Percentiles rank a stretch among this genome's conserved stretches.
phyloP scores from a whole-genome alignment of 1,140 invertebrate species.

The Drosophila pseudoobscura region DNA sequence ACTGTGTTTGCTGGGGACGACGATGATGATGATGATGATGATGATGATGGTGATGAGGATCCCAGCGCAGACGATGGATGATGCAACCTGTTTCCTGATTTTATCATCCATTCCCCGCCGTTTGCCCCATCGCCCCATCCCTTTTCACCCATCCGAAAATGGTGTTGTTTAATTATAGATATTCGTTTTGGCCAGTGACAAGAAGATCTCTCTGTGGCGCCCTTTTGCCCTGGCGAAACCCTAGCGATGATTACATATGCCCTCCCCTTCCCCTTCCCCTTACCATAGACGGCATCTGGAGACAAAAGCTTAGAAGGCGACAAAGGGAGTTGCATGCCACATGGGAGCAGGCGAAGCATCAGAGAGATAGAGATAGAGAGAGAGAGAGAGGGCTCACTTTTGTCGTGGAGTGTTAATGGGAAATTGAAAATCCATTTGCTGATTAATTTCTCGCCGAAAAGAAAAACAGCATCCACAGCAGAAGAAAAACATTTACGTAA shows the following conservation, averaged over 20 bases:
- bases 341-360: neutral
- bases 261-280: neutral
- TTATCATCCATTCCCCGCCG: conserved; percentile 18
- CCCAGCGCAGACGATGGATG: conserved; percentile 22
- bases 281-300: conserved; percentile 19
- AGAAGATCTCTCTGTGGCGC: conserved; percentile 45
- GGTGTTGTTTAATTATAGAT: conserved; percentile 70
- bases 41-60: conserved; percentile 17
- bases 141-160: conserved; percentile 19
- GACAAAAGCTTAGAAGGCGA: conserved; percentile 32
- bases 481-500: conserved; percentile 74
- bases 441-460: conserved; percentile 70
- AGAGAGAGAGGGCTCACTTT: conserved; percentile 19
- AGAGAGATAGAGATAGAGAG: neutral
- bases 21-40: conserved; percentile 13
- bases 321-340: neutral
- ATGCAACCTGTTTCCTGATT: conserved; percentile 71
- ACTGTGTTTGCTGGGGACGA: neutral
- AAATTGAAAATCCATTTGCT: conserved; percentile 82
- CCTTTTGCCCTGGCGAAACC: conserved; percentile 6
- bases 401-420: conserved; percentile 66
- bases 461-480: conserved; percentile 22
- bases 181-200: conserved; percentile 51
- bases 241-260: conserved; percentile 32
- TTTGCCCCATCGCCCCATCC: no score